These are phyloP conservation scores for Pseudomugil gertrudae DNA, from an alignment of 2,797 vertebrate genomes.

Conservation along the genomic window DNA sequence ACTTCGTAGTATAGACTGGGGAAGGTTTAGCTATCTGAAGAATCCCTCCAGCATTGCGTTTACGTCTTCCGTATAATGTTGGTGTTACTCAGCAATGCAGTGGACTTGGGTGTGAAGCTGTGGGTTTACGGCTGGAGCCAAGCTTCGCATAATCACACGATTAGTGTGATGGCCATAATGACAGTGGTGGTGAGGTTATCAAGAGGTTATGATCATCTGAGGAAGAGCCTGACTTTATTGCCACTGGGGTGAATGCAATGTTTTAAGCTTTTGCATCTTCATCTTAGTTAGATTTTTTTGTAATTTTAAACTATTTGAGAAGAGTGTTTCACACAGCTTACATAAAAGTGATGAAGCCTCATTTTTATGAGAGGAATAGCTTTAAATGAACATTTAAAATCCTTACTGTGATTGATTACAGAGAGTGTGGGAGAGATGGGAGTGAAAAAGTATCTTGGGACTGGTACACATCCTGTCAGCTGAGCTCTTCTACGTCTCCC, in stretches of 20 bases:
- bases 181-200: constrained; percentile 58
- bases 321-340: constrained; percentile 22
- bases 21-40: constrained; percentile 50
- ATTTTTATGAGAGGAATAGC: constrained; percentile 4
- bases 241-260: constrained; percentile 27
- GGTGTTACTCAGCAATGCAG: constrained; percentile 27
- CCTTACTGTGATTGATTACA: constrained; percentile 42
- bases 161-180: constrained; percentile 57
- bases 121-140: constrained; percentile 54
- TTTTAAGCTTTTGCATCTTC: constrained; percentile 37
- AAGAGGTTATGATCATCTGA: constrained; percentile 50
- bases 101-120: constrained; percentile 55
- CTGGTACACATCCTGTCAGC: constrained; percentile 71
- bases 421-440: constrained; percentile 47
- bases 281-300: constrained; percentile 15
- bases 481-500: constrained; percentile 50
- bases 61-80: constrained; percentile 40
- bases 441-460: constrained; percentile 59
- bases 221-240: constrained; percentile 48
- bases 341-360: constrained; percentile 8
- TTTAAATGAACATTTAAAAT: constrained; percentile 22
- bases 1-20: constrained; percentile 30
- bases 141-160: constrained; percentile 52
- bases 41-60: constrained; percentile 44
- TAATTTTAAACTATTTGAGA: constrained; percentile 41